Evolutionary conservation across 2,888 invertebrate species (phyloP).

Genomic region (Limnephilus lunatus): DNA sequence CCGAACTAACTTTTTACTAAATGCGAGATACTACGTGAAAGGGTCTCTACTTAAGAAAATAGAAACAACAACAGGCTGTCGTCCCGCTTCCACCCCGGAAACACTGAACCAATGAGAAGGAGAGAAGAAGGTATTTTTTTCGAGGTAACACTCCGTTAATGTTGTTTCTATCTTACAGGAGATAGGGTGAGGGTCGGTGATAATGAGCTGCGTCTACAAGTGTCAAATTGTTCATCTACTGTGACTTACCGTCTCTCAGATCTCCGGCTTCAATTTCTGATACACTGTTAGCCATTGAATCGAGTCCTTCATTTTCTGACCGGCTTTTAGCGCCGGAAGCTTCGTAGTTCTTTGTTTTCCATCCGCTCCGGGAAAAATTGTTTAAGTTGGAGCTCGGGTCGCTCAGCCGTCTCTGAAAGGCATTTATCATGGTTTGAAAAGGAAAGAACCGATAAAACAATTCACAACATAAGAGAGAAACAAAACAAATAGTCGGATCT

Average conservation of each 20-base stretch:
- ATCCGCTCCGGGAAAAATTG: slow-evolving; percentile 89
- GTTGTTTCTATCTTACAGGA: slow-evolving; percentile 64
- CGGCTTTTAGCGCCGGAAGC: slow-evolving; percentile 85
- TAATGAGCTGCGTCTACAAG: slow-evolving; percentile 36
- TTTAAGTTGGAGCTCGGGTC: slow-evolving; percentile 95
- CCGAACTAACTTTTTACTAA: slow-evolving; percentile 50
- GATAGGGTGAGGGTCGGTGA: slow-evolving; percentile 42
- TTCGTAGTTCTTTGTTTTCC: slow-evolving; percentile 84
- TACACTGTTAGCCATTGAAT: slow-evolving; percentile 88
- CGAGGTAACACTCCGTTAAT: slow-evolving; percentile 65
- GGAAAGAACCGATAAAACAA: neutral
- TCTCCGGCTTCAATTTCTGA: slow-evolving; percentile 97
- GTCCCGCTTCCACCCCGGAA: slow-evolving; percentile 64
- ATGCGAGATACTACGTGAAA: slow-evolving; percentile 58
- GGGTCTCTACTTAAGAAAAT: slow-evolving; percentile 59
- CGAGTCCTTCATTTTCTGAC: slow-evolving; percentile 95
- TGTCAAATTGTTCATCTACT: slow-evolving; percentile 31
- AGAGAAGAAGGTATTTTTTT: slow-evolving; percentile 68
- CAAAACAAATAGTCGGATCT: neutral
- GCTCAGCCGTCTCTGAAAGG: slow-evolving; percentile 86
- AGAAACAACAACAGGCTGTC: slow-evolving; percentile 66
- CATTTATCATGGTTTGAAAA: slow-evolving; percentile 2
- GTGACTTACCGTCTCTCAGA: slow-evolving; percentile 88
- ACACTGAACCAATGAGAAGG: slow-evolving; percentile 17
- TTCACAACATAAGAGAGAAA: neutral